These are phyloP conservation scores for Protobothrops mucrosquamatus DNA, from an alignment of 2,113 vertebrate genomes.

Conservation along the genomic window DNA sequence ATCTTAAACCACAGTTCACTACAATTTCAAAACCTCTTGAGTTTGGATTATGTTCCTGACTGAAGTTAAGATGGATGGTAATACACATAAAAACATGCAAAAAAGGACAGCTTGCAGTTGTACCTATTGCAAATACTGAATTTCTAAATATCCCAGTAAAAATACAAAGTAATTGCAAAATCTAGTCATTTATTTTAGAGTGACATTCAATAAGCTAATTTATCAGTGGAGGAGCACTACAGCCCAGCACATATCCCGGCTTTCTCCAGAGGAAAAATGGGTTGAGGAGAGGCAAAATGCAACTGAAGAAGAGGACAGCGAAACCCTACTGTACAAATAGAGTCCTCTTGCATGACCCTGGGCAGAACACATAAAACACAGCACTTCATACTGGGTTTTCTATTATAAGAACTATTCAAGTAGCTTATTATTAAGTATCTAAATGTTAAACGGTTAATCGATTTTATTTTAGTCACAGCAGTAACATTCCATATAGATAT, in stretches of 20 bases:
- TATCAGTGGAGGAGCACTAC: not conserved
- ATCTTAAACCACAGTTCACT: not conserved
- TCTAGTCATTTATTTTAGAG: slow-evolving; percentile 4
- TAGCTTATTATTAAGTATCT: slow-evolving; percentile 39
- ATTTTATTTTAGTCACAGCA: slow-evolving; percentile 42
- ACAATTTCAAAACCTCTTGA: not conserved
- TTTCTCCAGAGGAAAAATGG: not conserved
- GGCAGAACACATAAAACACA: not conserved
- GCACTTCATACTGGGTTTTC: not conserved
- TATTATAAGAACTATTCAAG: not conserved
- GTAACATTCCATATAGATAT: slow-evolving; percentile 42
- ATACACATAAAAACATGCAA: not conserved
- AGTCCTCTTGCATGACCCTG: not conserved
- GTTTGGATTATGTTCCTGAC: not conserved
- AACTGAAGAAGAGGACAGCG: not conserved
- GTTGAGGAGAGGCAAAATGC: not conserved
- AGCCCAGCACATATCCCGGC: not conserved
- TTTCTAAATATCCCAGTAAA: slow-evolving; percentile 38
- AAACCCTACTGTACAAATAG: not conserved
- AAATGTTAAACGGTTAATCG: slow-evolving; percentile 49
- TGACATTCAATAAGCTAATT: not conserved
- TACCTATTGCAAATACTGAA: not conserved
- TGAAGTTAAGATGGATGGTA: not conserved
- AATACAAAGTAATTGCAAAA: slow-evolving; percentile 44
- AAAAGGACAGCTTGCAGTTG: not conserved